A percentile compares a stretch with the other conserved stretches of the same genome.
phyloP scores from a whole-genome alignment of 2,888 invertebrate genomes.

The Agrypnus murinus region DNA sequence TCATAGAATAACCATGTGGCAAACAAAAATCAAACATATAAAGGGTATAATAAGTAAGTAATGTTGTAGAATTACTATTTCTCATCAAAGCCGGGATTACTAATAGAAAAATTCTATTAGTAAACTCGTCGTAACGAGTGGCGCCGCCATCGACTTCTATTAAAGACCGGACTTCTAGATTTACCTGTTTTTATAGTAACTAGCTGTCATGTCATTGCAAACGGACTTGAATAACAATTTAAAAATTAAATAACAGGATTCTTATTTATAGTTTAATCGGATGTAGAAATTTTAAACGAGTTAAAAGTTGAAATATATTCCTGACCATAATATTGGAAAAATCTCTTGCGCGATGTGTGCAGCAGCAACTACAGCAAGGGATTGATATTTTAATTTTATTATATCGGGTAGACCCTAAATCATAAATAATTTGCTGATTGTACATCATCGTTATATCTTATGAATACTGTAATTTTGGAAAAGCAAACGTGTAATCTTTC shows the following conservation, averaged over 20 bases:
- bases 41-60: too few relatives aligned
- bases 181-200: slow-evolving; percentile 66
- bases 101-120: slow-evolving; percentile 50
- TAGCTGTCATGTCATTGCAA: slow-evolving; percentile 66
- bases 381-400: not conserved
- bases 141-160: slow-evolving; percentile 61
- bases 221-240: slow-evolving; percentile 64
- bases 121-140: slow-evolving; percentile 62
- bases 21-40: too few relatives aligned
- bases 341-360: not conserved
- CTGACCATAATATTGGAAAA: slow-evolving; percentile 4
- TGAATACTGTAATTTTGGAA: not conserved
- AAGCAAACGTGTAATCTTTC: not conserved
- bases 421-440: not conserved
- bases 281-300: slow-evolving; percentile 37
- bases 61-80: slow-evolving; percentile 11
- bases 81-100: slow-evolving; percentile 31
- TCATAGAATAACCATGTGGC: too few relatives aligned
- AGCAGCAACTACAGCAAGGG: not conserved
- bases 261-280: slow-evolving; percentile 66
- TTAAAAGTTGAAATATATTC: slow-evolving; percentile 19
- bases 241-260: slow-evolving; percentile 67
- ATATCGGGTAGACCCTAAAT: not conserved
- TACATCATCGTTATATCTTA: not conserved
- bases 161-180: slow-evolving; percentile 60